phyloP scores from a whole-genome alignment of 1,140 invertebrate genomes.

The Steinernema feltiae region DNA sequence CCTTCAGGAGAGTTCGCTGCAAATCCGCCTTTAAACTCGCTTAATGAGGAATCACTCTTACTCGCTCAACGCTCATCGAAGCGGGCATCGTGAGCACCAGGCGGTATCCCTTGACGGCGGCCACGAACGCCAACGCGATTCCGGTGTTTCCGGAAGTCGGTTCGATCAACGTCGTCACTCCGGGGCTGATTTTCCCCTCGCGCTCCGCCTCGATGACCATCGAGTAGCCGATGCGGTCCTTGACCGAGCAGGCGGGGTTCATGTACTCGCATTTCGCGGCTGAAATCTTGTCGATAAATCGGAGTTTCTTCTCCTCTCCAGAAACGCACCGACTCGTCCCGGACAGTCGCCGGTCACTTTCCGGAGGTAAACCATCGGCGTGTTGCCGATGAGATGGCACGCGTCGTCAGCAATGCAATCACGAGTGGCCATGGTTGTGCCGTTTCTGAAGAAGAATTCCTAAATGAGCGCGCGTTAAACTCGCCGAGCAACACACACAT shows the following conservation, averaged over 20 bases:
- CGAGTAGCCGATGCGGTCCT: conserved; percentile 39
- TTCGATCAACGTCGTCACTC: conserved; percentile 56
- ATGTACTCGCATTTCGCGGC: conserved; percentile 47
- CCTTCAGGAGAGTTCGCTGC: conserved; percentile 26
- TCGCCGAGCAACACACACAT: neutral
- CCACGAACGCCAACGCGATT: conserved; percentile 56
- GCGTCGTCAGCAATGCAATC: conserved; percentile 24
- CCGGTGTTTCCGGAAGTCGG: conserved; percentile 59
- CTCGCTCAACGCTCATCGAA: conserved; percentile 56
- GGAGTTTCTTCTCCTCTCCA: conserved; percentile 19
- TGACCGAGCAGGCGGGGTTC: conserved; percentile 43
- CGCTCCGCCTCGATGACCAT: conserved; percentile 55
- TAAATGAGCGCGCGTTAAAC: neutral
- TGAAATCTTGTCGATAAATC: conserved; percentile 27
- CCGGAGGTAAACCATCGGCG: conserved; percentile 44
- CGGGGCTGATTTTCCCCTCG: conserved; percentile 52
- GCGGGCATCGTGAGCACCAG: conserved; percentile 58
- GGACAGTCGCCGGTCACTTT: conserved; percentile 35
- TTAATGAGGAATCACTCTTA: neutral
- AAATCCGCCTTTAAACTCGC: too few species aligned
- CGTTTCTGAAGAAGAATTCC: neutral
- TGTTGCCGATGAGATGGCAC: conserved; percentile 39
- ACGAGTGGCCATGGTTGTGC: neutral
- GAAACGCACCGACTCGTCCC: conserved; percentile 40
- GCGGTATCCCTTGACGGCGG: conserved; percentile 54